These are phyloP conservation scores for Toxotes chatareus DNA, from an alignment of 2,113 vertebrate species.

Conservation along the genomic window DNA sequence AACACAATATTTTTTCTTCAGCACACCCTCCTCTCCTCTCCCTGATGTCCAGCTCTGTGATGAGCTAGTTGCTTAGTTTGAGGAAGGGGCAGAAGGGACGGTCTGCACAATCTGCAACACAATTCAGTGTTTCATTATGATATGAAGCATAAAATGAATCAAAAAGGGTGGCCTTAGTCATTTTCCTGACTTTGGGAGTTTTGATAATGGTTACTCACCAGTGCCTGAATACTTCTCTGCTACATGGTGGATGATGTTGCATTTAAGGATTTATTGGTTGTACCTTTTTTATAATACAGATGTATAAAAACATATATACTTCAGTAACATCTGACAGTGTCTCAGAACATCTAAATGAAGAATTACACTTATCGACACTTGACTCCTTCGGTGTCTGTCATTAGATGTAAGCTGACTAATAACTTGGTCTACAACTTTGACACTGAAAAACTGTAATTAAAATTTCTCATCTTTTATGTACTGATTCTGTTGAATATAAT, in stretches of 20 bases:
- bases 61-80: constrained; percentile 50
- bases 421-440: constrained; percentile 50
- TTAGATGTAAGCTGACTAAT: constrained; percentile 53
- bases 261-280: constrained; percentile 72
- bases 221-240: constrained; percentile 82
- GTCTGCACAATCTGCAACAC: constrained; percentile 60
- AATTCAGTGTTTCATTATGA: constrained; percentile 66
- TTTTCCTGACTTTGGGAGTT: constrained; percentile 74
- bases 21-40: constrained; percentile 14
- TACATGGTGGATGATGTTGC: constrained; percentile 62
- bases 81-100: constrained; percentile 13
- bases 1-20: constrained; percentile 47
- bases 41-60: constrained; percentile 20
- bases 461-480: constrained; percentile 46
- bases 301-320: constrained; percentile 64
- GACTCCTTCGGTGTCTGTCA: constrained; percentile 40
- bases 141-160: constrained; percentile 64
- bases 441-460: constrained; percentile 51
- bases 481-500: constrained; percentile 60
- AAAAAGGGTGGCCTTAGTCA: constrained; percentile 82
- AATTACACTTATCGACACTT: constrained; percentile 17
- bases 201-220: constrained; percentile 80
- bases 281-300: constrained; percentile 65
- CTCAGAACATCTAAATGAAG: constrained; percentile 64
- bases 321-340: constrained; percentile 54